Evolutionary conservation across 2,113 vertebrate species (phyloP).

Genomic region (Halichoerus grypus): DNA sequence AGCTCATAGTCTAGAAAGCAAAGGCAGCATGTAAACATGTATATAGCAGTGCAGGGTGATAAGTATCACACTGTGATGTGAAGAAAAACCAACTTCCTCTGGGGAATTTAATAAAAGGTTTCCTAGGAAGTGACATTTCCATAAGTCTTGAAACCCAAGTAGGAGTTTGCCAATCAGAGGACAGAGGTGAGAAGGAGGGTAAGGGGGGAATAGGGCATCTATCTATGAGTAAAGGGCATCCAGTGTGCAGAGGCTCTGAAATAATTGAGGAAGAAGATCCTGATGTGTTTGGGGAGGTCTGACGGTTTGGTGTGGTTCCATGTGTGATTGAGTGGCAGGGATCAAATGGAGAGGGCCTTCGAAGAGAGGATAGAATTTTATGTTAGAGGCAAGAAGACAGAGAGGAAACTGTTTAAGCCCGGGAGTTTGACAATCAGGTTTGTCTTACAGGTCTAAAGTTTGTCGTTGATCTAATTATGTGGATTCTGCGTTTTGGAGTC

Average conservation of each 20-base stretch:
- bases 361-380: conserved; percentile 9
- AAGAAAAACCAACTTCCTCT: neutral
- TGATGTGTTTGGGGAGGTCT: neutral
- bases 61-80: neutral
- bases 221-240: neutral
- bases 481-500: neutral
- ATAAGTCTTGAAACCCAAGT: neutral
- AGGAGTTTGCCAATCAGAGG: neutral
- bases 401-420: neutral
- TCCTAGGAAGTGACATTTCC: conserved; percentile 29
- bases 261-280: neutral
- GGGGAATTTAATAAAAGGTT: neutral
- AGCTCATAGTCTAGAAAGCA: conserved; percentile 25
- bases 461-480: neutral
- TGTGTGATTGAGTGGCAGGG: neutral
- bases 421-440: neutral
- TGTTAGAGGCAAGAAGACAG: neutral
- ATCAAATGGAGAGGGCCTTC: neutral
- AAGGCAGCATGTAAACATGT: neutral
- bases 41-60: neutral
- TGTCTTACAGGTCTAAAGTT: neutral
- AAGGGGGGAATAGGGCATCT: neutral
- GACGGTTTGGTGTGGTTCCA: neutral
- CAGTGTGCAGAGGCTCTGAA: neutral
- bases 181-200: neutral